Base-by-base conservation (phyloP, 2,797 vertebrate species). In the Amphiprion clarkii region DNA sequence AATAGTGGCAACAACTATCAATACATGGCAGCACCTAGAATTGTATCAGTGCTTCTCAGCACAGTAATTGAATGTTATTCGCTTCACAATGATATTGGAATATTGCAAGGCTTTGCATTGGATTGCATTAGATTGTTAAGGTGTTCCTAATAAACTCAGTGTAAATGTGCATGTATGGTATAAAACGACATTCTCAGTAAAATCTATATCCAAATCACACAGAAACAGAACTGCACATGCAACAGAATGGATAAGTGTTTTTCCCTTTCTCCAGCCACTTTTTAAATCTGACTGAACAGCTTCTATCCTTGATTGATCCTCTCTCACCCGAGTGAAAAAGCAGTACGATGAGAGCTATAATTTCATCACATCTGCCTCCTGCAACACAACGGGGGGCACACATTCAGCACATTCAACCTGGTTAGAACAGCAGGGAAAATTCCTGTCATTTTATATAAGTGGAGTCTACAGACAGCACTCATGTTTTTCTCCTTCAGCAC, bases 351-450 rank as follows among this genome's bases (percentile, higher is more conserved):
- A 66, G 21, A 49, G 53, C 61, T 71, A 29, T 63, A 67, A 69
- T 81, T 78, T 69, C n/a, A 73, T 51, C 62, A 79, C 52, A 67
- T 71, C 16, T 53, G 52, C 62, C 42, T 65, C 51, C 67, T 62
- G 57, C 63, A 46, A 33, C 58, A 54, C 17, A 6, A 67, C 51
- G 46, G 42, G 64, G 46, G 61, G 16, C 16, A 14, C 29, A 66
- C 9, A 78, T 57, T 71, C 53, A 51, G 59, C 17, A 66, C 40
- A 61, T 68, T 75, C 49, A 68, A 74, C 67, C 61, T 13, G 56
- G 17, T 17, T 36, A 6, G 29, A 82, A 60, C 58, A 58, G 77
- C 69, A 33, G 60, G 12, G 23, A 39, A 31, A 71, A 66, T 17
- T 55, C 23, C 19, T 70, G 39, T 44, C 11, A 68, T 68, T 61